Evolutionary conservation across 1,140 invertebrate species (phyloP).

Genomic region (Coptotermes formosanus): DNA sequence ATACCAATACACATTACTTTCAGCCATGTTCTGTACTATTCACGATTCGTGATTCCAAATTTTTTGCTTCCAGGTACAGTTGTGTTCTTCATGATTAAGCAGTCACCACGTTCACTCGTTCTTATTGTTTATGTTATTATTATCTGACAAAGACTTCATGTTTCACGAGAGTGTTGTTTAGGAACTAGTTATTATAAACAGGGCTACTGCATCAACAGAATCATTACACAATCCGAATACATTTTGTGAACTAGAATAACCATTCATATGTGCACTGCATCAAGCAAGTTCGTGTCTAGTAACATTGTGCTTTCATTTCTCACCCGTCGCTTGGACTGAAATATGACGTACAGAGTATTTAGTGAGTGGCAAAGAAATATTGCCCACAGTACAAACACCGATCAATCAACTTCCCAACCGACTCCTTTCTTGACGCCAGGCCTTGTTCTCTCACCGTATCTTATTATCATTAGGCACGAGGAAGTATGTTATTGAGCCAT

Average conservation of each 20-base stretch:
- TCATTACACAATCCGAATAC: neutral
- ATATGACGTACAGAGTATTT: neutral
- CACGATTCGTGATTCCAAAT: no score
- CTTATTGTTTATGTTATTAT: neutral
- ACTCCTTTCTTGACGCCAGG: neutral
- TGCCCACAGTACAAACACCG: neutral
- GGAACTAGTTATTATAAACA: neutral
- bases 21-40: no score
- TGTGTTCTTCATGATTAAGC: neutral
- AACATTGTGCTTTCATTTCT: neutral
- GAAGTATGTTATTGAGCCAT: neutral
- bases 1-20: no score
- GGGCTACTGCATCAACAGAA: neutral
- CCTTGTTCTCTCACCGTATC: neutral
- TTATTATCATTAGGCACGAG: neutral
- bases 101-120: neutral
- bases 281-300: neutral
- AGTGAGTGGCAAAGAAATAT: neutral
- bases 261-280: neutral
- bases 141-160: neutral
- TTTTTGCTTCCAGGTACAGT: no score
- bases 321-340: neutral
- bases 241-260: neutral
- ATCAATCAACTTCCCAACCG: neutral
- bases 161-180: neutral